Base-by-base conservation (phyloP, 35 echinoderm and acorn worm genomes). In the Apostichopus californicus region DNA sequence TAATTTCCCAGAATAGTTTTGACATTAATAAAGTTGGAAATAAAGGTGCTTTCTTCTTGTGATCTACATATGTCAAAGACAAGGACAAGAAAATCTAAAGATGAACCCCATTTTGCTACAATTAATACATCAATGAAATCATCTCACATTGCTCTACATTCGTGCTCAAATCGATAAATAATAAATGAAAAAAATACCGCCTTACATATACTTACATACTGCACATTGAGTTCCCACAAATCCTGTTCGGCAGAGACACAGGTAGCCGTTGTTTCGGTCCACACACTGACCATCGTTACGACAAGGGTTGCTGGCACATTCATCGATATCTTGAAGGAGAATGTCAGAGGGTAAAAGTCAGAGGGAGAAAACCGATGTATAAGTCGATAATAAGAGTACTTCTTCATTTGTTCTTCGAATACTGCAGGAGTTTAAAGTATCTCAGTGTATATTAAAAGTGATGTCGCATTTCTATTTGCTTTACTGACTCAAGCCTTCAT, bases 281-380 rank as follows among this genome's bases (percentile, higher is more conserved):
- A 92, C 55, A 78, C 94, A 95, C 4, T 15, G 59, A 3, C 94
- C 94, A 53, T 82, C 84, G n/a, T 95, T 95, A n/a, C 58, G 83
- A 23, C 94, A 95, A 57, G 91, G 90, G 21, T 77, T 55, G 57
- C 80, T 87, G 7, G 83, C 15, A 57, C 94, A 95, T 55, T 94
- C 93, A 55, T 94, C 80, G 5, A 90, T 82, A 91, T 94, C 93
- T 94, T 72, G 18, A 46, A 57, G 46, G 10, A 88, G 53, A 77
- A 24, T 8, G 57, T 55, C 46, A 20, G 9, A 75, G 15, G 78
- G 75, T 77, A 77, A 9, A 77, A 77, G 2, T 1, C 75, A 77
- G 75, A 46, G 34, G 34, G 34, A 3, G 34, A 3, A 46, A 46
- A 46, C 34, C 34, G 34, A 46, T 46, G 34, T 46, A 46, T 25